Percentiles rank a stretch among this genome's conserved stretches.
Conservation (phyloP, 2,113 vertebrate genomes). For the Cromileptes altivelis region DNA sequence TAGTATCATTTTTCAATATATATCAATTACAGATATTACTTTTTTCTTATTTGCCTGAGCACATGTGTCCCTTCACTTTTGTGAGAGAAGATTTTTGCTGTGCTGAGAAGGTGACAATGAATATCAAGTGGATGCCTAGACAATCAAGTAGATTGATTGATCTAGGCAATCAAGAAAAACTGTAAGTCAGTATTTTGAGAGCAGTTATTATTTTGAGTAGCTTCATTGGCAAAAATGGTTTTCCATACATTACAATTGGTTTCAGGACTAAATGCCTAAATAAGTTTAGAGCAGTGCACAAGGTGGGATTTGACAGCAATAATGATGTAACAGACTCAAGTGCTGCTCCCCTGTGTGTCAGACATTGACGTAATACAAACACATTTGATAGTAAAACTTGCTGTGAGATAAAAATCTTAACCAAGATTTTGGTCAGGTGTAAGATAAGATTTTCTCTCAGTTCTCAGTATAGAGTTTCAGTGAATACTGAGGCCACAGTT, state of each 20-base stretch:
- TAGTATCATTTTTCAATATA: no score
- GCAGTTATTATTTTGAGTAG: no score
- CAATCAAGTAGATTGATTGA: no score
- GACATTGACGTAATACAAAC: neutral
- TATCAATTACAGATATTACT: no score
- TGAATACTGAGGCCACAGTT: constrained; percentile 35
- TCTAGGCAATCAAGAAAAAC: no score
- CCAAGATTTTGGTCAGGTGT: neutral
- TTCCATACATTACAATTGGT: neutral
- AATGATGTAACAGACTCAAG: neutral
- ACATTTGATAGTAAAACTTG: constrained; percentile 25
- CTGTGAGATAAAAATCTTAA: constrained; percentile 44
- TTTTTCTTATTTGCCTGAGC: no score
- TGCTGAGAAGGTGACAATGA: no score
- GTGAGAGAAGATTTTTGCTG: no score
- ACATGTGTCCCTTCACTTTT: no score
- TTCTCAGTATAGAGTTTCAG: constrained; percentile 60
- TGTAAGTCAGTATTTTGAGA: no score
- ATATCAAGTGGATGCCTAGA: no score
- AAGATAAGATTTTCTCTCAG: constrained; percentile 43
- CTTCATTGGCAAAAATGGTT: no score
- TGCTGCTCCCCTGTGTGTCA: neutral
- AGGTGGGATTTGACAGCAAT: neutral
- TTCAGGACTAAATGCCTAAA: neutral
- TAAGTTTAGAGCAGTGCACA: neutral